Base-by-base conservation (phyloP, 2,113 vertebrate species). In the Ursus arctos region DNA sequence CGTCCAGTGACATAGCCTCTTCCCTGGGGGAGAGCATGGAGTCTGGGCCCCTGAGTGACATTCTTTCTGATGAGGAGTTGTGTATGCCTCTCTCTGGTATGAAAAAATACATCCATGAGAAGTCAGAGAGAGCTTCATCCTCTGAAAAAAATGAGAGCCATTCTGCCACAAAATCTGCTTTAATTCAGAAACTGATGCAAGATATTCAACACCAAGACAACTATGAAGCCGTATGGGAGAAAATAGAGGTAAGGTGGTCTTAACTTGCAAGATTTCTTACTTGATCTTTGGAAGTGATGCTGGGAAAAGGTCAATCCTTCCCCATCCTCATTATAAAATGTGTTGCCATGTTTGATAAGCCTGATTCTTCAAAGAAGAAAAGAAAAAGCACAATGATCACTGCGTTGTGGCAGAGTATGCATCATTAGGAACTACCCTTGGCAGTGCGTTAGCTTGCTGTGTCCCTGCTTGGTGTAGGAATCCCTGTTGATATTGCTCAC, bases 11-110 rank as follows among this genome's bases (percentile, higher is more conserved):
- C 51, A 98, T 99, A 9, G 99, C 99, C 7, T 99, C 99, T 11
- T 99, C 99, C 1, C 88, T 99, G 47, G 99, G 99, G 7, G 99
- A 99, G 71, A 99, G 99, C 98, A 98, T 99, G 13, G 99, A 99
- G 97, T 99, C 99, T 7, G 99, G 99, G 15, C 99, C 99, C 49
- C 97, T 99, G 24, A 99, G 99, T 92, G 99, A 99, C 96, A 99
- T 99, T 91, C 98, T 98, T 93, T 99, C 99, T 6, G 99, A 99
- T 19, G 99, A 99, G 57, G 99, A 99, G 5, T 98, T 98, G 74
- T 94, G 95, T 76, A 88, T 98, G 95, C 98, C 99, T 71, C 93
- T 82, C 97, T 98, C 59, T 97, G 98, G 94, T 95, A 88, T 97
- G 91, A 99, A 99, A 98, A 98, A 98, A 92, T 98, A 98, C 57